Conservation (phyloP, 1,140 invertebrate genomes). For the Chironomus striatipennis region DNA sequence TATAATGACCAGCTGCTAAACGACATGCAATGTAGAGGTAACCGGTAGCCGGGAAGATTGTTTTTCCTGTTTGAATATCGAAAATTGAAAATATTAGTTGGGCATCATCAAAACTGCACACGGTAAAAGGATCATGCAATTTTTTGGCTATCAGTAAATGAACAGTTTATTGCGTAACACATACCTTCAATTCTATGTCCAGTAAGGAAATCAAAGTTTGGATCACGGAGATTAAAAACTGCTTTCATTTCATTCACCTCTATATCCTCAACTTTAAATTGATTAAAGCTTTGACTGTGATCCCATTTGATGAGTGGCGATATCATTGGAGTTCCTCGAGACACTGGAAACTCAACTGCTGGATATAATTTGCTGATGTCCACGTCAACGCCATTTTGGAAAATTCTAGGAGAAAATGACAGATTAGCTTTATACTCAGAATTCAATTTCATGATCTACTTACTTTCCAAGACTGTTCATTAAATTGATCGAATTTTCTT, state of each 20-base stretch:
- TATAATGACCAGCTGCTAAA: not conserved
- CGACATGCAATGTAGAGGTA: not conserved
- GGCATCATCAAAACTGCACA: too few species aligned
- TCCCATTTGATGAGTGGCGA: slow-evolving; percentile 76
- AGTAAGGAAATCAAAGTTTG: not conserved
- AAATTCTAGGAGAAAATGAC: slow-evolving; percentile 35
- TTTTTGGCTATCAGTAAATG: too few species aligned
- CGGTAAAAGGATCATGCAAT: too few species aligned
- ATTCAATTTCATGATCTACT: slow-evolving; percentile 30
- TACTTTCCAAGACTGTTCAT: slow-evolving; percentile 57
- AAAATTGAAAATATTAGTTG: too few species aligned
- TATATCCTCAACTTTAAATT: not conserved
- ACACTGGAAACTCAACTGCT: slow-evolving; percentile 58
- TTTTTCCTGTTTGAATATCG: too few species aligned
- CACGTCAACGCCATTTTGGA: slow-evolving; percentile 41
- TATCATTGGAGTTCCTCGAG: slow-evolving; percentile 62
- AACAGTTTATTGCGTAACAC: too few species aligned
- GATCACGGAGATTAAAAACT: not conserved
- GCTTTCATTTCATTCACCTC: not conserved
- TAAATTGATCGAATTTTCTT: slow-evolving; percentile 59
- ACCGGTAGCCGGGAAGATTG: not conserved
- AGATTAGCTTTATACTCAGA: not conserved
- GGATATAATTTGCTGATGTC: slow-evolving; percentile 48
- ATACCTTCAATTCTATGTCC: not conserved
- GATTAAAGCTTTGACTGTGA: slow-evolving; percentile 47